Percentiles rank a stretch among this genome's conserved stretches.
Conservation (phyloP, 1,140 invertebrate species). For the Pachypeltis micranthus region DNA sequence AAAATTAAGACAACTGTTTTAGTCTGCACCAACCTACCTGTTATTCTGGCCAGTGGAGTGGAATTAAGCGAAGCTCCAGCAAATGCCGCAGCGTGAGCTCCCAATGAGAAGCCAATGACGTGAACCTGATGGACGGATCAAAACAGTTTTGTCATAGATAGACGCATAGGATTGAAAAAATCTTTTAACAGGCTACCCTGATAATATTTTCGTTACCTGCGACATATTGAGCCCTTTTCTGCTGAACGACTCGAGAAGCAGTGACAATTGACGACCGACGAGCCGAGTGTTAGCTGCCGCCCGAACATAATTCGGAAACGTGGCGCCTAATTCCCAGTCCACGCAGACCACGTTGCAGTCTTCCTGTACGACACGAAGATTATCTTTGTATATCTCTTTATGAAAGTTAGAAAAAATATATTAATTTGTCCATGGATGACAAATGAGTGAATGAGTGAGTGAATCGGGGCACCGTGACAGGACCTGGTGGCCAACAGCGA, state of each 20-base stretch:
- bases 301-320: conserved; percentile 82
- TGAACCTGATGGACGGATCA: conserved; percentile 50
- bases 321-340: conserved; percentile 85
- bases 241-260: conserved; percentile 49
- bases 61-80: conserved; percentile 75
- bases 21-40: conserved; percentile 56
- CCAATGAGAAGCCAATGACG: conserved; percentile 80
- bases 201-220: conserved; percentile 26
- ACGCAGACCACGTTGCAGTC: conserved; percentile 84
- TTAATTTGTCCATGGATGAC: no score
- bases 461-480: no score
- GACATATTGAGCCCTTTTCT: conserved; percentile 44
- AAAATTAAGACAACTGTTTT: no score
- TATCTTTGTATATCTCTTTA: no score
- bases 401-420: no score
- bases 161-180: no score
- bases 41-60: conserved; percentile 58
- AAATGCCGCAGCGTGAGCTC: conserved; percentile 87
- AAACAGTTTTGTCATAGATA: no score
- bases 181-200: neutral
- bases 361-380: conserved; percentile 48
- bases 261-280: conserved; percentile 78
- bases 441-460: no score
- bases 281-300: conserved; percentile 85
- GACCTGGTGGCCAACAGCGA: no score